Conservation (phyloP, 1,140 invertebrate species). For the Solen grandis region DNA sequence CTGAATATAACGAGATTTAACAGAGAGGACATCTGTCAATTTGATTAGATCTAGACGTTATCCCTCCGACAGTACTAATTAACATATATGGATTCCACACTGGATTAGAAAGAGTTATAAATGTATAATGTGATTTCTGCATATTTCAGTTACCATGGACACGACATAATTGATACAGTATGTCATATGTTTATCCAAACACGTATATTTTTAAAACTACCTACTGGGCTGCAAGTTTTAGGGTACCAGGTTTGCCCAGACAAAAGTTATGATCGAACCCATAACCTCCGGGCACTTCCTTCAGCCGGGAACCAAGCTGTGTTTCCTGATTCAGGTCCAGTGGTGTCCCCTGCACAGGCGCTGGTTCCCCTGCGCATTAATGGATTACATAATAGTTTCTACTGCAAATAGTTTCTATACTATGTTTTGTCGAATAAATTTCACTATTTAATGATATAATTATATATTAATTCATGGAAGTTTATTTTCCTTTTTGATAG, state of each 20-base stretch:
- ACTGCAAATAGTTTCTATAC: neutral
- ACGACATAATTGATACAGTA: too few species aligned
- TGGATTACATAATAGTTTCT: too few species aligned
- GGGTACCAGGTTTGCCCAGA: slow-evolving; percentile 74
- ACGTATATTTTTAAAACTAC: too few species aligned
- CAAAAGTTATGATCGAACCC: slow-evolving; percentile 92
- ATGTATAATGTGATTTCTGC: too few species aligned
- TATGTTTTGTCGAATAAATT: neutral
- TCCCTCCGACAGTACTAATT: too few species aligned
- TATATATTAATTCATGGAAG: neutral
- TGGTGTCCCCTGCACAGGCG: slow-evolving; percentile 84
- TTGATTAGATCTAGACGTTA: too few species aligned
- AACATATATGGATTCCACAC: too few species aligned
- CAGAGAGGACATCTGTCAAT: too few species aligned
- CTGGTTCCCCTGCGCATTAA: slow-evolving; percentile 84
- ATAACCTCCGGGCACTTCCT: slow-evolving; percentile 69
- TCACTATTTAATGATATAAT: neutral
- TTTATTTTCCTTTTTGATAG: neutral
- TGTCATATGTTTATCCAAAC: too few species aligned
- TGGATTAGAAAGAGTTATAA: too few species aligned
- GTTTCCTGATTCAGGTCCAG: slow-evolving; percentile 87
- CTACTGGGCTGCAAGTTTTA: slow-evolving; percentile 67
- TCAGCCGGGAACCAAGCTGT: slow-evolving; percentile 79
- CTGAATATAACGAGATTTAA: too few species aligned
- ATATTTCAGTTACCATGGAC: too few species aligned